A percentile compares a stretch with the other conserved stretches of the same genome.
Evolutionary conservation across 2,797 vertebrate genomes (phyloP).

Genomic region (Myoxocephalus aenaeus): DNA sequence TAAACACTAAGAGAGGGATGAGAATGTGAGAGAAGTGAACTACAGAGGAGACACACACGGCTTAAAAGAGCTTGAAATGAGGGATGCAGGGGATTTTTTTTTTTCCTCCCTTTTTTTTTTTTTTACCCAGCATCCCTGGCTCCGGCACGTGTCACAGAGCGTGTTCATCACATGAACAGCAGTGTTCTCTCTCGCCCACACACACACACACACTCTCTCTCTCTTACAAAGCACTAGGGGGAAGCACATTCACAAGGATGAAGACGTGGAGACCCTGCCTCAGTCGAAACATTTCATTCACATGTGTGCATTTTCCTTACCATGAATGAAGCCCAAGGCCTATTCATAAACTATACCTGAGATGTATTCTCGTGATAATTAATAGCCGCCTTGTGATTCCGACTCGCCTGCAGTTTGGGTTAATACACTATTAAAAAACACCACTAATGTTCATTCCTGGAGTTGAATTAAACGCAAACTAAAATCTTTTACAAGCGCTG

Average conservation of each 20-base stretch:
- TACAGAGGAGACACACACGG: not conserved
- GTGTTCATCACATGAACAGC: slow-evolving; percentile 79
- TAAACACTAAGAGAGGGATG: not conserved
- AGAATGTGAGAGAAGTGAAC: slow-evolving; percentile 5
- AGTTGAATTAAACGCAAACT: slow-evolving; percentile 1
- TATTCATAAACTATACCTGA: slow-evolving; percentile 63
- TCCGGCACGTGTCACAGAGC: slow-evolving; percentile 77
- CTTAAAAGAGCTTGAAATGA: slow-evolving; percentile 42
- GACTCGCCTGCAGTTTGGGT: not conserved
- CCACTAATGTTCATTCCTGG: slow-evolving; percentile 14
- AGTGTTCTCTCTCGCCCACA: slow-evolving; percentile 34
- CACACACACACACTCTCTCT: slow-evolving; percentile 23
- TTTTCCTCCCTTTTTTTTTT: slow-evolving; percentile 24
- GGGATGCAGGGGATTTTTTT: slow-evolving; percentile 41
- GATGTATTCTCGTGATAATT: not conserved
- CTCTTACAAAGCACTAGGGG: slow-evolving; percentile 59
- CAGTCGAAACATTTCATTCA: slow-evolving; percentile 71
- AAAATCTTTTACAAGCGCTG: slow-evolving; percentile 43
- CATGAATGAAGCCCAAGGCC: slow-evolving; percentile 64
- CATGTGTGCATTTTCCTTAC: slow-evolving; percentile 56
- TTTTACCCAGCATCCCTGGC: slow-evolving; percentile 75
- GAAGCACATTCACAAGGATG: slow-evolving; percentile 75
- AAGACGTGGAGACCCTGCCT: slow-evolving; percentile 58
- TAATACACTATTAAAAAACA: not conserved
- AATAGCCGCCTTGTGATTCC: not conserved